These are phyloP conservation scores for Phorcus lineatus DNA, from an alignment of 2,888 invertebrate species.

Conservation along the genomic window DNA sequence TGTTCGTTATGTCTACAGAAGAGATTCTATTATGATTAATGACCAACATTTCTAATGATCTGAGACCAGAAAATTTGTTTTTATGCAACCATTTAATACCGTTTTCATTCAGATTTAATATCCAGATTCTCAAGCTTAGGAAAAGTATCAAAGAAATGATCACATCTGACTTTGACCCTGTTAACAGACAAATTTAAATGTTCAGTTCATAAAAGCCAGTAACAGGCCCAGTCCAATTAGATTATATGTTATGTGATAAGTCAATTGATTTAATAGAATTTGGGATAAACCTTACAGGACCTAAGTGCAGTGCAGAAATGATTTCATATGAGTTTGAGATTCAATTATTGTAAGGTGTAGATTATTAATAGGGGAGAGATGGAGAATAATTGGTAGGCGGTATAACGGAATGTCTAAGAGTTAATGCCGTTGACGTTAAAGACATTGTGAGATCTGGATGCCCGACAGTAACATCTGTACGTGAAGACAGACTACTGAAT, in stretches of 20 bases:
- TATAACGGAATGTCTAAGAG: no score
- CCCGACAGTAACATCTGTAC: no score
- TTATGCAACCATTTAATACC: not conserved
- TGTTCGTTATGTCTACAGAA: not conserved
- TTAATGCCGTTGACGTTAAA: no score
- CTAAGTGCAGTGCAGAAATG: no score
- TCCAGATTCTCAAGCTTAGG: not conserved
- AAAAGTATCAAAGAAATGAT: constrained; percentile 11
- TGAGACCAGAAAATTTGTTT: not conserved
- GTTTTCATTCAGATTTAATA: constrained; percentile 5
- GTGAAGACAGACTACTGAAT: no score
- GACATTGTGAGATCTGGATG: no score
- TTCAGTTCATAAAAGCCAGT: constrained; percentile 14
- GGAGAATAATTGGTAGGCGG: no score
- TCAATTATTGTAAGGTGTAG: no score
- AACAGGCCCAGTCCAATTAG: constrained; percentile 1
- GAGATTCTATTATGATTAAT: not conserved
- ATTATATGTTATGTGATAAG: not conserved
- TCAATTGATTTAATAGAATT: constrained; percentile 8
- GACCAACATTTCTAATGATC: not conserved
- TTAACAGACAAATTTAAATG: no score
- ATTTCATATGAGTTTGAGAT: no score
- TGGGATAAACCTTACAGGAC: no score
- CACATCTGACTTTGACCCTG: not conserved
- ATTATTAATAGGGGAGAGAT: no score